Conservation (phyloP, 2,888 invertebrate genomes). For the Athripsodes cinereus region DNA sequence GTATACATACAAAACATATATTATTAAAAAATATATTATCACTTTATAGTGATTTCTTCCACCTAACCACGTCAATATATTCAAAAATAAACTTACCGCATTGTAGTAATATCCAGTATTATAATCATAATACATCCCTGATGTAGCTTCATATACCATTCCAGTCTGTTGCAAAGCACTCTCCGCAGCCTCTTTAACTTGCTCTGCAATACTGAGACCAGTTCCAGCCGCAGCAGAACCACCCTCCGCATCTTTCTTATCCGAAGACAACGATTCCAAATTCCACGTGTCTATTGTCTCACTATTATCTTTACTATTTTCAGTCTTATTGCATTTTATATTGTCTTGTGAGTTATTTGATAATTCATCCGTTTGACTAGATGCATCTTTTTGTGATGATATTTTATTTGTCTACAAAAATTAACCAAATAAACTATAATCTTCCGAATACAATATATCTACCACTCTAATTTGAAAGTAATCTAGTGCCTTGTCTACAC, state of each 20-base stretch:
- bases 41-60: no score
- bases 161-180: slow-evolving; percentile 66
- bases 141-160: slow-evolving; percentile 81
- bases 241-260: slow-evolving; percentile 1
- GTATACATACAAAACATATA: no score
- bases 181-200: slow-evolving; percentile 73
- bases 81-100: slow-evolving; percentile 70
- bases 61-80: no score
- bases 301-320: slow-evolving; percentile 29
- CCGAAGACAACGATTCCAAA: not conserved
- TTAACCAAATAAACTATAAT: no score
- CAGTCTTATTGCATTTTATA: no score
- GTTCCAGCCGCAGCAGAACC: slow-evolving; percentile 23
- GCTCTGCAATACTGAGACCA: slow-evolving; percentile 55
- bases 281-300: slow-evolving; percentile 3
- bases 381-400: slow-evolving; percentile 11
- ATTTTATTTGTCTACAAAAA: slow-evolving; percentile 2
- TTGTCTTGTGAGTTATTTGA: no score
- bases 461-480: no score
- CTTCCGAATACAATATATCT: no score
- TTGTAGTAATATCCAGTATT: slow-evolving; percentile 88
- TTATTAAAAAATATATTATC: no score
- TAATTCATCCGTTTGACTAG: slow-evolving; percentile 12
- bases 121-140: slow-evolving; percentile 84
- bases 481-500: no score